phyloP scores from a whole-genome alignment of 2,113 vertebrate genomes.

The Lathamus discolor region DNA sequence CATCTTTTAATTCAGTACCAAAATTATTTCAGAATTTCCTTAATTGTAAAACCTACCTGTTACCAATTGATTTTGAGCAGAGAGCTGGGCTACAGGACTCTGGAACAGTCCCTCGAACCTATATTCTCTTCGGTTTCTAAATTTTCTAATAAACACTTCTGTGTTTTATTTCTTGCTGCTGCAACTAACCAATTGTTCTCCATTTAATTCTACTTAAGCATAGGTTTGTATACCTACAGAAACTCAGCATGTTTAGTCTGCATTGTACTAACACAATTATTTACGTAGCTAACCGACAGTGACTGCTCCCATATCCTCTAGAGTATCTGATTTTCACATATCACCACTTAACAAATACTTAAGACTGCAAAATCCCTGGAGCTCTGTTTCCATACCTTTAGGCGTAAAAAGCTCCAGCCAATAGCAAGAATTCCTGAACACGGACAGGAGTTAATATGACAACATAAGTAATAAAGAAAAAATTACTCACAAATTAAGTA shows the following conservation, averaged over 20 bases:
- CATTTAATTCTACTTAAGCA: not conserved
- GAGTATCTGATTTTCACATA: not conserved
- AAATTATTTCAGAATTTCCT: not conserved
- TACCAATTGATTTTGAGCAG: not conserved
- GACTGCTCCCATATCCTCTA: not conserved
- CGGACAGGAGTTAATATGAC: not conserved
- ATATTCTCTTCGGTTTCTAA: not conserved
- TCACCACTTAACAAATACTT: not conserved
- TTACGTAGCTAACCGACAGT: not conserved
- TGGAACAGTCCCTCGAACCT: accelerated
- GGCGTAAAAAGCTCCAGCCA: not conserved
- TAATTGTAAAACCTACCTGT: not conserved
- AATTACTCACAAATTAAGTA: not conserved
- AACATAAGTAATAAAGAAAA: not conserved
- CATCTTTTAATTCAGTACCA: not conserved
- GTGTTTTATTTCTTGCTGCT: not conserved
- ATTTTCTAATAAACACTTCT: not conserved
- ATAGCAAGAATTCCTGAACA: not conserved
- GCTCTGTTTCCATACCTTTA: not conserved
- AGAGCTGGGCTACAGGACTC: not conserved
- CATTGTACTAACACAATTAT: not conserved
- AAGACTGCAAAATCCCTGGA: not conserved
- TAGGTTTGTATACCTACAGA: not conserved
- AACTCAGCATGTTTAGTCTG: not conserved
- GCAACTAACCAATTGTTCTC: not conserved